Percentiles rank a stretch among this genome's conserved stretches.
phyloP scores from a whole-genome alignment of 2,888 invertebrate genomes.

The Congeria kusceri region DNA sequence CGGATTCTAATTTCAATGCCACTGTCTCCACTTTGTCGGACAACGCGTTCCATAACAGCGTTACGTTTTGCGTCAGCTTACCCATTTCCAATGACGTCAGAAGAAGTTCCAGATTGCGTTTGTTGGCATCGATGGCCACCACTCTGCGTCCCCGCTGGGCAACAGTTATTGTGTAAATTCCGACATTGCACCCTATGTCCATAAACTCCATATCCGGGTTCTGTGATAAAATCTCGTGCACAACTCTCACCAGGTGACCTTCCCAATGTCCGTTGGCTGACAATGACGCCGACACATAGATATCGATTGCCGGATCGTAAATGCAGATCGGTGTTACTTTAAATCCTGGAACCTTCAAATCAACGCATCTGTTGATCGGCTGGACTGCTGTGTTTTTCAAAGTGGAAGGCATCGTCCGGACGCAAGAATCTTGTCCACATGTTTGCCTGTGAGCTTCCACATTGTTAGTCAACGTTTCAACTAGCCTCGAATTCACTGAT shows the following conservation, averaged over 20 bases:
- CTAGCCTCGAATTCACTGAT: no score
- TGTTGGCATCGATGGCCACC: conserved; percentile 65
- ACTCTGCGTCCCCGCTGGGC: conserved; percentile 65
- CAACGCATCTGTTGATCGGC: no score
- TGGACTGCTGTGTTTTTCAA: no score
- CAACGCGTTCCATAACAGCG: conserved; percentile 71
- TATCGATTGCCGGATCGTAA: conserved; percentile 61
- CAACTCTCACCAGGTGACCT: conserved; percentile 63
- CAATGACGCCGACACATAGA: conserved; percentile 62
- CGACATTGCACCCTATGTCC: conserved; percentile 73
- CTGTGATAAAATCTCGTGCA: conserved; percentile 52
- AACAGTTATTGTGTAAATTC: conserved; percentile 67
- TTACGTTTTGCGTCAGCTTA: conserved; percentile 56
- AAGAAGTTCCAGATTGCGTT: conserved; percentile 60
- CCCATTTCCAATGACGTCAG: conserved; percentile 64
- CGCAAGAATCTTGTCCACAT: no score
- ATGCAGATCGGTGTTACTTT: conserved; percentile 64
- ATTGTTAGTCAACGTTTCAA: no score
- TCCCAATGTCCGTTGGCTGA: conserved; percentile 68
- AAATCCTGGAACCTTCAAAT: no score
- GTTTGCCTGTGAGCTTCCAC: no score
- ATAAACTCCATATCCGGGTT: conserved; percentile 63
- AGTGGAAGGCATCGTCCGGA: no score
- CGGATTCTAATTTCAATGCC: conserved; percentile 21
- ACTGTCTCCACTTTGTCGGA: conserved; percentile 67